Base-by-base conservation (phyloP, 2,113 vertebrate genomes). In the Sorex fumeus region DNA sequence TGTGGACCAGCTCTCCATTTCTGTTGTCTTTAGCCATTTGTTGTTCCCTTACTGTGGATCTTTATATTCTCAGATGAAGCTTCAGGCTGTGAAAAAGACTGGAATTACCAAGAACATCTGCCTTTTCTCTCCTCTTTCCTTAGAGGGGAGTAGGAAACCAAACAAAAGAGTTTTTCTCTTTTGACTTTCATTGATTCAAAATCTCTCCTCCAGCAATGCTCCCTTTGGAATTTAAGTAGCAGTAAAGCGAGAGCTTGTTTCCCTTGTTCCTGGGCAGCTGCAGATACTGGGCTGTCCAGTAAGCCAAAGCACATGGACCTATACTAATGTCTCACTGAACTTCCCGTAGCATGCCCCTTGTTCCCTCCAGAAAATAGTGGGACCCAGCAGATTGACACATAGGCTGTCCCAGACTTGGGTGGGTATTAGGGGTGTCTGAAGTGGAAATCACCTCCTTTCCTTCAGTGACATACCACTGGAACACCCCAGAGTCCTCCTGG, bases 31-130 rank as follows among this genome's bases (percentile, higher is more conserved):
- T 60, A 19, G 57, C 18, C 21, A 6, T 60, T 23, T 60, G 57
- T 23, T 60, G 57, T 16, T 19, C 18, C 57, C 57, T 60, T 23
- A 16, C 21, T 60, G 47, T 50, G 47, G 47, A 50, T 50, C 47
- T 50, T 50, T 50, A 50, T 50, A 50, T 50, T 9, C 60, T 62
- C 19, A 72, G 82, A 71, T 93, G 62, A 89, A 90, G 11, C 78
- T 93, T 91, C 75, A 62, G 53, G 57, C 80, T 86, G 60, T 84
- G 30, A 75, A 78, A 76, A 93, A 82, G 30, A 75, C 45, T 82
- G 70, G 27, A 69, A 77, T 94, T 34, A 80, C 19, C 36, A 36
- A 88, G 36, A 87, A 80, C 23, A 77, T 47, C 50, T 91, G 11
- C 25, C 50, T 50, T 66, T 71, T 45, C 32, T 9, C 34, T 72